A percentile compares a stretch with the other conserved stretches of the same genome.
phyloP scores from a whole-genome alignment of 2,888 invertebrate species.

The Hedya salicella region DNA sequence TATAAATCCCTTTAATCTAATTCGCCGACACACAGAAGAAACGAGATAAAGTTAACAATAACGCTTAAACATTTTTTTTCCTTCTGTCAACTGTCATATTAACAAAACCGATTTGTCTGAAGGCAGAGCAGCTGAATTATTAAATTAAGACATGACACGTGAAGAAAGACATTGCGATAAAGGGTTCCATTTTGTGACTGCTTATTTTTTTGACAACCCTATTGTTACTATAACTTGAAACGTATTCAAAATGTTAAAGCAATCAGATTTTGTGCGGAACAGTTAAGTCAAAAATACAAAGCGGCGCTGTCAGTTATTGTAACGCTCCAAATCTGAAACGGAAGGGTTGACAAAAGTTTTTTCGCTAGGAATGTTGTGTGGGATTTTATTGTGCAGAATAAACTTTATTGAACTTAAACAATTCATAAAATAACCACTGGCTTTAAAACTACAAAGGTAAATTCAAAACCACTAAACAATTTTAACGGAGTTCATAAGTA shows the following conservation, averaged over 20 bases:
- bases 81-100: slow-evolving; percentile 78
- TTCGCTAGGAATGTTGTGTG: neutral
- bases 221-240: slow-evolving; percentile 60
- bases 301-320: slow-evolving; percentile 52
- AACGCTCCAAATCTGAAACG: slow-evolving; percentile 50
- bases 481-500: no score
- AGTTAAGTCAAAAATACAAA: slow-evolving; percentile 50
- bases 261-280: slow-evolving; percentile 53
- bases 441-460: neutral
- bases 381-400: neutral
- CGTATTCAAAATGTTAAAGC: slow-evolving; percentile 62
- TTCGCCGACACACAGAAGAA: slow-evolving; percentile 54
- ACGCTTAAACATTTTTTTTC: slow-evolving; percentile 57
- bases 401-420: neutral
- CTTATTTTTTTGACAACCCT: slow-evolving; percentile 73
- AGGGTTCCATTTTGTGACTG: slow-evolving; percentile 65
- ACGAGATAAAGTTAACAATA: slow-evolving; percentile 67
- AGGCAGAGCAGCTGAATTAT: slow-evolving; percentile 69
- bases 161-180: slow-evolving; percentile 55
- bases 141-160: slow-evolving; percentile 65
- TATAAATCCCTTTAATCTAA: slow-evolving; percentile 67
- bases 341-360: slow-evolving; percentile 54
- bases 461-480: no score
- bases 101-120: slow-evolving; percentile 69
- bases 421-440: neutral